A percentile compares a stretch with the other conserved stretches of the same genome.
Conservation (phyloP, 2,888 invertebrate species). For the Cryptosula pallasiana region DNA sequence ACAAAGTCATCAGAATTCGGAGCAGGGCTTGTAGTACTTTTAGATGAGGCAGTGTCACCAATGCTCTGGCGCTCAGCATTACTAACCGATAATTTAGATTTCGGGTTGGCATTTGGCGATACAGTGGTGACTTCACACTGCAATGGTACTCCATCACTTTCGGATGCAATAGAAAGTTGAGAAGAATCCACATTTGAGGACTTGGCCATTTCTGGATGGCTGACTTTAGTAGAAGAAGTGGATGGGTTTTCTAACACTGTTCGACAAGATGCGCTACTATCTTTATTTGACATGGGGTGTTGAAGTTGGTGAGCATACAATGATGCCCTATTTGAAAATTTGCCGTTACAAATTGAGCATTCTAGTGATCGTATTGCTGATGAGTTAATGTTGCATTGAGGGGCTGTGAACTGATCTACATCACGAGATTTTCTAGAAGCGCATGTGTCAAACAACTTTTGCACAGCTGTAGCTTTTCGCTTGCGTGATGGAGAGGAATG, state of each 20-base stretch:
- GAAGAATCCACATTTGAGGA: neutral
- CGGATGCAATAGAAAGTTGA: neutral
- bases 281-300: too few relatives aligned
- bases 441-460: too few relatives aligned
- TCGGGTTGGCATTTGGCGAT: neutral
- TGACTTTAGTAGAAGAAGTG: neutral
- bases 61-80: neutral
- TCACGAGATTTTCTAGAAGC: too few relatives aligned
- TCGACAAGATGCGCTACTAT: neutral
- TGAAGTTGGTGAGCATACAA: neutral
- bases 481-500: neutral
- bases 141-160: neutral
- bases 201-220: neutral
- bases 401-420: too few relatives aligned
- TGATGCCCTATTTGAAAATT: neutral
- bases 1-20: neutral
- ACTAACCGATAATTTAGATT: neutral
- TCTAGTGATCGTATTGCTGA: too few relatives aligned
- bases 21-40: neutral
- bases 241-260: neutral
- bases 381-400: too few relatives aligned
- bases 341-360: neutral
- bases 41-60: neutral
- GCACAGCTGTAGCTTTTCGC: neutral
- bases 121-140: neutral